A percentile compares a stretch with the other conserved stretches of the same genome.
phyloP scores from a whole-genome alignment of 2,888 invertebrate species.

The Villa cingulata region DNA sequence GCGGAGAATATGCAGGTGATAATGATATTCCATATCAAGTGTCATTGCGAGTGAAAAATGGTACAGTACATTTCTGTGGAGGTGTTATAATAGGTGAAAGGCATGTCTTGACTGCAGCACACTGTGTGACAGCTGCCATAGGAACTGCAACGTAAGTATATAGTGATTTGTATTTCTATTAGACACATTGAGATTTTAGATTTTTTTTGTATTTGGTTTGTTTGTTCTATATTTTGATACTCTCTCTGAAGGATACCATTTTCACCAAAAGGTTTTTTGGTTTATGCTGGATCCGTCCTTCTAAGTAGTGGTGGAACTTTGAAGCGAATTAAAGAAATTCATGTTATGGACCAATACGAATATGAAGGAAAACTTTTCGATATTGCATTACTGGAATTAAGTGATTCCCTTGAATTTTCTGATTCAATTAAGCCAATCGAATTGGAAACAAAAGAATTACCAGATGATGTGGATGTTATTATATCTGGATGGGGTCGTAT shows the following conservation, averaged over 20 bases:
- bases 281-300: no score
- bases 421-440: not conserved
- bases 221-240: no score
- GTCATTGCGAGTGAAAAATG: not conserved
- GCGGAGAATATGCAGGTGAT: not conserved
- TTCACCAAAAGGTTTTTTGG: no score
- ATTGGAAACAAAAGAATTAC: not conserved
- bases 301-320: no score
- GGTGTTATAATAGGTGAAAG: not conserved
- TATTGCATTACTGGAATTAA: not conserved
- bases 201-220: no score
- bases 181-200: no score
- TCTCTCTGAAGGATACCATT: no score
- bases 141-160: not conserved
- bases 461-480: not conserved
- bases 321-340: not conserved
- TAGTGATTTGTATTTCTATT: no score
- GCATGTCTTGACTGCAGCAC: not conserved
- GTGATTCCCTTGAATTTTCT: not conserved
- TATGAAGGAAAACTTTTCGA: not conserved
- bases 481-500: not conserved
- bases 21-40: not conserved
- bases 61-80: not conserved
- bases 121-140: not conserved
- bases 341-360: not conserved